phyloP scores from a whole-genome alignment of 1,140 invertebrate species.

The Periplaneta americana region DNA sequence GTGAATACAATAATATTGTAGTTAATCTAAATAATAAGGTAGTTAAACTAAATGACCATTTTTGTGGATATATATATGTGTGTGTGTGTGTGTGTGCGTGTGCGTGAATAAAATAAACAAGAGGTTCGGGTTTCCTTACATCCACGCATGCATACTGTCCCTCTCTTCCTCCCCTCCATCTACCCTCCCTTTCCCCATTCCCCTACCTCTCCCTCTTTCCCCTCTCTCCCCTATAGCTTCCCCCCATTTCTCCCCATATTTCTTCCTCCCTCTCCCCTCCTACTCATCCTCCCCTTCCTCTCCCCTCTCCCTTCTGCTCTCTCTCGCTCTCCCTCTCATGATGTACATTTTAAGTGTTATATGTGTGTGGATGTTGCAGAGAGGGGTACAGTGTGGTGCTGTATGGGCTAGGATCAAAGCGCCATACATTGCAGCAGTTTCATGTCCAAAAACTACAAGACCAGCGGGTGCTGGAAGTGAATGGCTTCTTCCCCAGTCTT shows the following conservation, averaged over 20 bases:
- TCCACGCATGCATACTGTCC: not conserved
- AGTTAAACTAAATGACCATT: too few species aligned
- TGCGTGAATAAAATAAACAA: too few species aligned
- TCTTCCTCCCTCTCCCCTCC: not conserved
- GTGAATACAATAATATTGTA: too few species aligned
- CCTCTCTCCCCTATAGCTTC: not conserved
- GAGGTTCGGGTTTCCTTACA: too few species aligned
- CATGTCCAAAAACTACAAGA: conserved; percentile 57
- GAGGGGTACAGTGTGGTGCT: conserved; percentile 83
- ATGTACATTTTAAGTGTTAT: too few species aligned
- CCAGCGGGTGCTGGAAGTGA: conserved; percentile 70
- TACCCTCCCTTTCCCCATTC: not conserved
- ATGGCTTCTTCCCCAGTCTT: conserved; percentile 89
- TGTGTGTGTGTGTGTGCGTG: too few species aligned
- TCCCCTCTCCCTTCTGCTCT: not conserved
- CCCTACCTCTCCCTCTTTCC: not conserved
- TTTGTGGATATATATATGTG: too few species aligned
- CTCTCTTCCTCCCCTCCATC: not conserved
- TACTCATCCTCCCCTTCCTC: not conserved
- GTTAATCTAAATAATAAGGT: too few species aligned
- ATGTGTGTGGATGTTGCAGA: too few species aligned
- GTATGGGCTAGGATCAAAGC: conserved; percentile 88
- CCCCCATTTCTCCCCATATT: not conserved
- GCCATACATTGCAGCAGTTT: conserved; percentile 70
- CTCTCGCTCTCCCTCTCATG: not conserved